Evolutionary conservation across 2,888 invertebrate species (phyloP), one percentile per base, ranked within the genome.

Genomic region (Uloborus plumipes): DNA sequence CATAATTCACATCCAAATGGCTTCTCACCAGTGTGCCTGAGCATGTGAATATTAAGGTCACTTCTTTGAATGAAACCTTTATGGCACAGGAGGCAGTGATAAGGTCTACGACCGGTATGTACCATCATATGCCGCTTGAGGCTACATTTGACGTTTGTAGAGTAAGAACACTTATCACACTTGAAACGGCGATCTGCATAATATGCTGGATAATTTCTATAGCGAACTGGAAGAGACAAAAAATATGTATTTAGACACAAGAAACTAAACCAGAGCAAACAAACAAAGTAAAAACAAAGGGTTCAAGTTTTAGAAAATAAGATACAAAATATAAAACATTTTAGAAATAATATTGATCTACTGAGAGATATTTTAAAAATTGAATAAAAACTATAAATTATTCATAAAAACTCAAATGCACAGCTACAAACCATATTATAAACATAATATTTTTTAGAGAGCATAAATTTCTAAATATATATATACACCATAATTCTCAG

Each of bases 11-110:
- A 76, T 13, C 49, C 51, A 49, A 76, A 76, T 2, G 76, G 67
- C 61, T 69, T 69, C 39, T 76, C 67, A 18, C 76, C 76, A 39
- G 76, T 26, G 31, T 76, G 76, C 3, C 67, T 18, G 14, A 49
- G 22, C 14, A 76, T 20, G 16, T 76, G 76, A 20, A 53, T 53
- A 50, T 61, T 76, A 50, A 76, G 39, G 20, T 76, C 76, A 51
- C 61, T 67, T 39, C 69, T 76, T 16, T 67, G 61, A 50, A 67
- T 61, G 51, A 76, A 76, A n/a, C 61, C 53, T 69, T 69, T 76
- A n/a, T n/a, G 9, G 20, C 76, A 76, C n/a, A 67, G 9, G 0
- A 20, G n/a, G 20, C 69, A 76, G 13, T 15, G 39, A 47, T 59
- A 61, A 16, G 76, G 76, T 11, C 53, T 50, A 13, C 18, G 15